These are phyloP conservation scores for Lordiphosa andalusiaca DNA, from an alignment of 2,888 invertebrate species.

Conservation along the genomic window DNA sequence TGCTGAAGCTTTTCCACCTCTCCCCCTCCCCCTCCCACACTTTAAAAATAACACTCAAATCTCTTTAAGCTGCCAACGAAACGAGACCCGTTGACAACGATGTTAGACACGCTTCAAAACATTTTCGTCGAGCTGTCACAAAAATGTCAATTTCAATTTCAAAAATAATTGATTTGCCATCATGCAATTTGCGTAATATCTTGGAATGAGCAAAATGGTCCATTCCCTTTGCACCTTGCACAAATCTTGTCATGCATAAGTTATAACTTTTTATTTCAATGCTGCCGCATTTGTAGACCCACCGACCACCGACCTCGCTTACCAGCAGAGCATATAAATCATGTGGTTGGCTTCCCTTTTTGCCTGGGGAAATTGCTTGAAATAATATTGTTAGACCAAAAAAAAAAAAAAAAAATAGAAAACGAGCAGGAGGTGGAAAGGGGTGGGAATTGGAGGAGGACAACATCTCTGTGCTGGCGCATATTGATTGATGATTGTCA, in stretches of 20 bases:
- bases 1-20: slow-evolving; percentile 6
- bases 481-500: slow-evolving; percentile 70
- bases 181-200: slow-evolving; percentile 65
- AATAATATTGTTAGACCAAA: slow-evolving; percentile 66
- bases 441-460: neutral
- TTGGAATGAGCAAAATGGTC: slow-evolving; percentile 56
- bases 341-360: slow-evolving; percentile 62
- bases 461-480: slow-evolving; percentile 41
- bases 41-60: slow-evolving; percentile 10
- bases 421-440: slow-evolving; percentile 1
- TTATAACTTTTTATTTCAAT: slow-evolving; percentile 69
- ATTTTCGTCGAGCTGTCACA: slow-evolving; percentile 68
- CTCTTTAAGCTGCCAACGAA: no score
- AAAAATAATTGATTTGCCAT: slow-evolving; percentile 75
- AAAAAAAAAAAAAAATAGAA: no score
- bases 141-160: slow-evolving; percentile 76
- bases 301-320: slow-evolving; percentile 14
- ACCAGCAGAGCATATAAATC: slow-evolving; percentile 58
- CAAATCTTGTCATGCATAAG: slow-evolving; percentile 73
- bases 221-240: slow-evolving; percentile 64
- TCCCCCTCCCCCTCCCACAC: neutral
- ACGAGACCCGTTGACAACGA: slow-evolving; percentile 52
- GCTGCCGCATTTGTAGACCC: slow-evolving; percentile 63
- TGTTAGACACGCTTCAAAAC: slow-evolving; percentile 69
- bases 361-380: slow-evolving; percentile 62